These are phyloP conservation scores for Anoplolepis gracilipes DNA, from an alignment of 1,140 invertebrate genomes.

Conservation along the genomic window DNA sequence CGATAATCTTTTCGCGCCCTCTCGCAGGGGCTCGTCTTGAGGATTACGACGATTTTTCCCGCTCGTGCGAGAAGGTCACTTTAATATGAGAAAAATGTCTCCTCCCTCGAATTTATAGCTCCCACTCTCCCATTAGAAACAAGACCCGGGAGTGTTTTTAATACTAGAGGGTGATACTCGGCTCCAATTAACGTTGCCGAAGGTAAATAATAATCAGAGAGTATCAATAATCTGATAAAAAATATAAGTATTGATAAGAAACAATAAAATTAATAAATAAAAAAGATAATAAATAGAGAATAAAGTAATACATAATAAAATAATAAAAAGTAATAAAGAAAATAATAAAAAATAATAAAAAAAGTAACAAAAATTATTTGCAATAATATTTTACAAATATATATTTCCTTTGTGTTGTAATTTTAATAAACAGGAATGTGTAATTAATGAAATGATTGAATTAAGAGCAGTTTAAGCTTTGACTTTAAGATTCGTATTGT, in stretches of 20 bases:
- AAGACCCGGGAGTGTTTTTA: conserved; percentile 20
- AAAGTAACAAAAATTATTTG: not conserved
- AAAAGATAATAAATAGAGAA: not conserved
- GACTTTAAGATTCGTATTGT: not conserved
- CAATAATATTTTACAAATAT: not conserved
- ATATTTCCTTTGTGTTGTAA: not conserved
- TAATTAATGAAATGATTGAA: not conserved
- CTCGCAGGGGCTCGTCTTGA: conserved; percentile 9
- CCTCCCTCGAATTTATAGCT: conserved; percentile 23
- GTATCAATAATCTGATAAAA: not conserved
- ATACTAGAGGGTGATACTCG: not conserved
- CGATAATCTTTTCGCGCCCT: conserved; percentile 64
- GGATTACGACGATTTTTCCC: conserved; percentile 24
- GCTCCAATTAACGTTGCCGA: not conserved
- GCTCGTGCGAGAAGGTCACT: not conserved
- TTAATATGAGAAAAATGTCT: conserved; percentile 49
- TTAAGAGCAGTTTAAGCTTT: not conserved
- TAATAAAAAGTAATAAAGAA: not conserved
- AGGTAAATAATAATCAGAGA: not conserved
- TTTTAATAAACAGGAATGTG: not conserved
- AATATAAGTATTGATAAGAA: not conserved
- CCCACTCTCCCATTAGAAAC: not conserved
- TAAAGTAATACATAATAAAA: not conserved
- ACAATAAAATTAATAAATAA: not conserved
- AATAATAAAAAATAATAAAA: not conserved